Base-by-base conservation (phyloP, 2,797 vertebrate species). In the Anisognathus igniventris region DNA sequence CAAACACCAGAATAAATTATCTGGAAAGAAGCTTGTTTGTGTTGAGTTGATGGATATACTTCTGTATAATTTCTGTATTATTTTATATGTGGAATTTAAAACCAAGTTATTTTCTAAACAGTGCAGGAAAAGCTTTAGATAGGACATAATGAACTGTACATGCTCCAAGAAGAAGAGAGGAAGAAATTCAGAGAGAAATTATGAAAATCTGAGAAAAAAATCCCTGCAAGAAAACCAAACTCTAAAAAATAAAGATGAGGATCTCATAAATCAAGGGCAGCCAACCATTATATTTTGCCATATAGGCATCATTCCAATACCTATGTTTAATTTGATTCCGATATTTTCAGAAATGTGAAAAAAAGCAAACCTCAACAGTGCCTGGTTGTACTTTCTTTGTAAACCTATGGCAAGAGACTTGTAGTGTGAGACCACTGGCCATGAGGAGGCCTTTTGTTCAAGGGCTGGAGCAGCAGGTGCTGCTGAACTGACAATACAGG, bases 151-250 rank as follows among this genome's bases (percentile, higher is more conserved):
- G 66, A 96, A 83, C 77, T 96, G 6, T 56, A 82, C 10, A 77
- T 76, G 37, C 23, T 57, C 50, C 42, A 90, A 64, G 65, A 76
- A 30, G 72, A 96, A 53, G 73, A 31, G 70, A 95, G 35, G 33
- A 93, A 75, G 47, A 83, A 42, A 47, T 95, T 94, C 25, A 90
- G 42, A 58, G 62, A 96, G 62, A 96, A 95, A 79, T 86, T 71
- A 95, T 95, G 86, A 96, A 94, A 86, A 96, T 30, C 81, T 81
- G 81, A 90, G 64, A 92, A 66, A 92, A 96, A 96, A 94, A 30
- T 31, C 97, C 97, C 40, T 80, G 54, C 14, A 96, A 95, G 66
- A 92, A 95, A 87, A 96, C 88, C 15, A 97, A 96, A 58, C 72
- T 92, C 4, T 97, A 80, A 76, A 54, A 31, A n/a, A 14, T 45